These are phyloP conservation scores for Rotaria magnacalcarata DNA, from an alignment of 2,888 invertebrate genomes.

Conservation along the genomic window DNA sequence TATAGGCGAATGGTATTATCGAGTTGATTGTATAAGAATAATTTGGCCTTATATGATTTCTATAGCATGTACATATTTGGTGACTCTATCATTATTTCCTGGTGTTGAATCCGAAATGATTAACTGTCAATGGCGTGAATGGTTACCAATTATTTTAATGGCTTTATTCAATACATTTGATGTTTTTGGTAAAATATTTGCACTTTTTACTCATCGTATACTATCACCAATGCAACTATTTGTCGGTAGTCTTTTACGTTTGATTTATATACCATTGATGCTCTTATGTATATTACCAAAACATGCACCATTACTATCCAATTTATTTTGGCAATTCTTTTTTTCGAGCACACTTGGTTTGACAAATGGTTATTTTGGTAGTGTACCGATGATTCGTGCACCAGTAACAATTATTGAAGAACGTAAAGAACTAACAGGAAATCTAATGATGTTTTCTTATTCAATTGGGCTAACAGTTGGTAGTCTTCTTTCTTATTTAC, in stretches of 20 bases:
- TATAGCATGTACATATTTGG: conserved; percentile 80
- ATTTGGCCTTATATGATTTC: conserved; percentile 86
- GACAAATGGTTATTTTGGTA: conserved; percentile 80
- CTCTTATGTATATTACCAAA: conserved; percentile 77
- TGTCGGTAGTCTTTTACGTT: conserved; percentile 70
- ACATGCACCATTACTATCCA: conserved; percentile 68
- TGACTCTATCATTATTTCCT: conserved; percentile 80
- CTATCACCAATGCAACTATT: background rate
- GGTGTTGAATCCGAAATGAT: conserved; percentile 82
- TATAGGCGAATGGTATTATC: conserved; percentile 71
- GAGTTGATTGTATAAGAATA: conserved; percentile 64
- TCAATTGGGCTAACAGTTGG: conserved; percentile 79
- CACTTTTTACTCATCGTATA: background rate
- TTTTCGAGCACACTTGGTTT: conserved; percentile 72
- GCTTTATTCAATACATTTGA: conserved; percentile 80
- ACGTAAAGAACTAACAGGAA: conserved; percentile 79
- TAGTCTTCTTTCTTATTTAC: conserved; percentile 74
- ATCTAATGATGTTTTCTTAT: conserved; percentile 86
- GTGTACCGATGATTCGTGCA: conserved; percentile 85
- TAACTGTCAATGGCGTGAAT: conserved; percentile 74
- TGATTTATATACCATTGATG: conserved; percentile 74
- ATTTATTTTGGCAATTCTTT: conserved; percentile 68
- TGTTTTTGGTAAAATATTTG: conserved; percentile 72
- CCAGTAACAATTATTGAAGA: conserved; percentile 79
- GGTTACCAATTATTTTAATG: conserved; percentile 88